A percentile compares a stretch with the other conserved stretches of the same genome.
Evolutionary conservation across 2,888 invertebrate genomes (phyloP).

Genomic region (Xanthorhoe spadicearia): DNA sequence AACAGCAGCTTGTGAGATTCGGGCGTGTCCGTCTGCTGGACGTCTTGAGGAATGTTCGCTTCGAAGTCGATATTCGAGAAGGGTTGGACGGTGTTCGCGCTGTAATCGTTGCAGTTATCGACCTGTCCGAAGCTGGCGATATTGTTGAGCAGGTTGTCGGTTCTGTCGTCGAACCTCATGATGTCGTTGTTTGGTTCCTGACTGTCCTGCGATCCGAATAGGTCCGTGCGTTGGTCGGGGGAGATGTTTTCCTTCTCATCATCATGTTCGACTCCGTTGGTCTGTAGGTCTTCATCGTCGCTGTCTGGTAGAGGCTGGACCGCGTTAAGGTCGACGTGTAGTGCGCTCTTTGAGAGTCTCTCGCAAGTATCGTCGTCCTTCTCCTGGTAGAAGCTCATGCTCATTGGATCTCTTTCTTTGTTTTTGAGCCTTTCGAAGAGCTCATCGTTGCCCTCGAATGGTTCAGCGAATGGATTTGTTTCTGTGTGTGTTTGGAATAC

Average conservation of each 20-base stretch:
- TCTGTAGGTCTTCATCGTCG: constrained; percentile 76
- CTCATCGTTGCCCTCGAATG: constrained; percentile 72
- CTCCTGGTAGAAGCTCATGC: constrained; percentile 87
- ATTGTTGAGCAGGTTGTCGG: constrained; percentile 56
- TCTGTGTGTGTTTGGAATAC: constrained; percentile 78
- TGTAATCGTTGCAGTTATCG: constrained; percentile 66
- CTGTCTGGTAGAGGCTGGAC: constrained; percentile 84
- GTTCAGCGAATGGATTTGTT: constrained; percentile 69
- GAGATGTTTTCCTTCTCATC: constrained; percentile 68
- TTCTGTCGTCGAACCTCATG: constrained; percentile 66
- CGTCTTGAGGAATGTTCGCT: constrained; percentile 57
- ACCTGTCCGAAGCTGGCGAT: constrained; percentile 55
- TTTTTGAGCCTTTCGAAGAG: constrained; percentile 80
- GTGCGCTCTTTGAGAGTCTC: constrained; percentile 63
- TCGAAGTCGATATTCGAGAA: constrained; percentile 70
- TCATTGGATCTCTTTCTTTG: constrained; percentile 87
- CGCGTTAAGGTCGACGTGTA: constrained; percentile 85
- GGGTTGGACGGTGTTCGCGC: constrained; percentile 60
- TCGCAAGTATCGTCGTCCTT: constrained; percentile 83
- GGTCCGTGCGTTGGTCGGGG: constrained; percentile 60
- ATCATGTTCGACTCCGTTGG: constrained; percentile 65
- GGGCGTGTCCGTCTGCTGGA: constrained; percentile 76
- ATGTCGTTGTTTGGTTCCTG: constrained; percentile 75
- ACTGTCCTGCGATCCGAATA: constrained; percentile 52
- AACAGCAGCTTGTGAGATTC: constrained; percentile 81